phyloP scores from a whole-genome alignment of 2,888 invertebrate species.

The Operophtera brumata region DNA sequence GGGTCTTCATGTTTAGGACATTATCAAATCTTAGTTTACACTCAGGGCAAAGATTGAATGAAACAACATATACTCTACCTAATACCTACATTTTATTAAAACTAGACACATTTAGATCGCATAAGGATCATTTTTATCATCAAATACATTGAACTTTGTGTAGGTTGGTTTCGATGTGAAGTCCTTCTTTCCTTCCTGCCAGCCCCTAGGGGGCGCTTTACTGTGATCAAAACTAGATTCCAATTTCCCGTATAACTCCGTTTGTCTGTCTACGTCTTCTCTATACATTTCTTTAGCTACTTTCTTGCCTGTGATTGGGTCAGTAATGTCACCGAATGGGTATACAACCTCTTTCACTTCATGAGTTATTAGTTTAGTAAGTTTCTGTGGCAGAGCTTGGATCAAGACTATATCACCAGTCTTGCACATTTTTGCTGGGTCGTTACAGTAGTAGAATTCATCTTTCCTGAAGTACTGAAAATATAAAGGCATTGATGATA shows the following conservation, averaged over 20 bases:
- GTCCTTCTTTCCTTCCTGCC: conserved; percentile 90
- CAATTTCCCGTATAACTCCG: conserved; percentile 85
- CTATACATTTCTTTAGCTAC: conserved; percentile 87
- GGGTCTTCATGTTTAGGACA: too few relatives aligned
- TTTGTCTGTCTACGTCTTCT: conserved; percentile 85
- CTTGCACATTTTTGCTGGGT: conserved; percentile 88
- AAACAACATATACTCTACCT: conserved; percentile 10
- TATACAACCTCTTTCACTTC: conserved; percentile 89
- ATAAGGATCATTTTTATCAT: conserved; percentile 85
- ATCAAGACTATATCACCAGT: conserved; percentile 91
- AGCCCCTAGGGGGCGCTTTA: conserved; percentile 89
- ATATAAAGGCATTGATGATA: background rate
- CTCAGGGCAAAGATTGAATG: background rate
- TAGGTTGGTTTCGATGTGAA: conserved; percentile 89
- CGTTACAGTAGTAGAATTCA: conserved; percentile 87
- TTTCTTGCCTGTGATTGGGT: conserved; percentile 91
- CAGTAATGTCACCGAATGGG: conserved; percentile 91
- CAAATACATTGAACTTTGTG: conserved; percentile 89
- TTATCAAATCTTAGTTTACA: too few relatives aligned
- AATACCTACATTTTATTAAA: conserved; percentile 19
- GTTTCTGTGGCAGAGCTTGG: conserved; percentile 85
- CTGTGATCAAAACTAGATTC: conserved; percentile 86
- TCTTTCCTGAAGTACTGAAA: conserved; percentile 89
- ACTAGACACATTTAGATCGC: conserved; percentile 73
- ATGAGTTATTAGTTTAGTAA: conserved; percentile 89